Evolutionary conservation across 2,113 vertebrate species (phyloP).

Genomic region (Zosterops lateralis): DNA sequence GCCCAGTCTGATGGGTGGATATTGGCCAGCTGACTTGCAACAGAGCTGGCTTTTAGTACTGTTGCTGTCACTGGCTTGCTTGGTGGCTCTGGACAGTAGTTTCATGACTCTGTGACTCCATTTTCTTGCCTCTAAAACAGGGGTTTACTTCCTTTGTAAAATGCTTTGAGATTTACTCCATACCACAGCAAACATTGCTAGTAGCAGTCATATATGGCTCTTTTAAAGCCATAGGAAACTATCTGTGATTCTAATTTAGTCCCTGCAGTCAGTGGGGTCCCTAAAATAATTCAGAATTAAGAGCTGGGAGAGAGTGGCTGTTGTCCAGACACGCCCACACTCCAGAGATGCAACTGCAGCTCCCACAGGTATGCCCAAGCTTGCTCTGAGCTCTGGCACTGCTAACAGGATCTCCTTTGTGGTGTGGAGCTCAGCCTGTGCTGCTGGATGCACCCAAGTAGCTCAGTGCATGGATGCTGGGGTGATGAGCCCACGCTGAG

Average conservation of each 20-base stretch:
- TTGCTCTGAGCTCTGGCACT: not conserved
- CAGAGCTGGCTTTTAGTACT: not conserved
- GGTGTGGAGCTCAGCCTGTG: not conserved
- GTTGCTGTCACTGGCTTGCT: not conserved
- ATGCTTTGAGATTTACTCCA: not conserved
- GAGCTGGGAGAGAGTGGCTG: not conserved
- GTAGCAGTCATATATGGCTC: not conserved
- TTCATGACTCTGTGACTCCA: not conserved
- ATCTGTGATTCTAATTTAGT: not conserved
- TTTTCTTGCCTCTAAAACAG: not conserved
- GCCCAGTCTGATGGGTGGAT: not conserved
- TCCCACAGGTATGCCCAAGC: not conserved
- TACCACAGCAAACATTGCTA: not conserved
- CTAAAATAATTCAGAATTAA: not conserved
- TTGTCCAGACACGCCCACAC: not conserved
- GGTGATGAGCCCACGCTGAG: not conserved
- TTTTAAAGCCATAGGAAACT: not conserved
- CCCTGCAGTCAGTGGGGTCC: not conserved
- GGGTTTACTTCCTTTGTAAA: not conserved
- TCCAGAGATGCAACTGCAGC: not conserved
- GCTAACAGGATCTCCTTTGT: rapidly evolving
- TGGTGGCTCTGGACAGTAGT: not conserved
- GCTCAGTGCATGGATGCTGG: not conserved
- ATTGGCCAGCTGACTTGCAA: not conserved
- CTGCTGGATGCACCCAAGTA: not conserved